Evolutionary conservation across 2,797 vertebrate species (phyloP).

Genomic region (Taeniopygia guttata): DNA sequence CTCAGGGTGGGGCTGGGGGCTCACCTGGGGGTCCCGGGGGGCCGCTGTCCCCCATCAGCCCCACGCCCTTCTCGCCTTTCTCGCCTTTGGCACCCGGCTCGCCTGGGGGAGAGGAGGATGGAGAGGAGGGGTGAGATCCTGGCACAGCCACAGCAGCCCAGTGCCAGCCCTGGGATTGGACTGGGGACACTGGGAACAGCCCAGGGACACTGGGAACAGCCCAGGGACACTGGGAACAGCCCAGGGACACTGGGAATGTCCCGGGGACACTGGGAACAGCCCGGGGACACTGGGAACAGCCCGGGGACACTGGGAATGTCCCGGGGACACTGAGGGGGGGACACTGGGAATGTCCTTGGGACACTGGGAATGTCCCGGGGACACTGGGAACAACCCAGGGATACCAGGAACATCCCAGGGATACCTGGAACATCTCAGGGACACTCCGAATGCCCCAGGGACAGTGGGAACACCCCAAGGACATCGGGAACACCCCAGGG

Average conservation of each 20-base stretch:
- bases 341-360: fast-evolving
- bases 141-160: fast-evolving
- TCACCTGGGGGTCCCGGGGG: constrained; percentile 90
- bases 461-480: too few species aligned
- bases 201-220: fast-evolving
- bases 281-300: fast-evolving
- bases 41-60: constrained; percentile 89
- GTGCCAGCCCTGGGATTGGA: too few species aligned
- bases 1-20: background rate
- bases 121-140: background rate
- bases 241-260: too few species aligned
- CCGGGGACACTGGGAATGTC: fast-evolving
- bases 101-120: constrained; percentile 70
- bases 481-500: too few species aligned
- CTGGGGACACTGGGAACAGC: background rate
- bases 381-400: fast-evolving
- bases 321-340: too few species aligned
- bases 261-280: too few species aligned
- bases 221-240: fast-evolving
- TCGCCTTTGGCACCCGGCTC: constrained; percentile 84
- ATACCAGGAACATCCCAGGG: too few species aligned
- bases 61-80: constrained; percentile 89
- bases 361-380: fast-evolving
- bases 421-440: too few species aligned
- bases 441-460: too few species aligned